Evolutionary conservation across 2,797 vertebrate genomes (phyloP).

Genomic region (Pangasius djambal): DNA sequence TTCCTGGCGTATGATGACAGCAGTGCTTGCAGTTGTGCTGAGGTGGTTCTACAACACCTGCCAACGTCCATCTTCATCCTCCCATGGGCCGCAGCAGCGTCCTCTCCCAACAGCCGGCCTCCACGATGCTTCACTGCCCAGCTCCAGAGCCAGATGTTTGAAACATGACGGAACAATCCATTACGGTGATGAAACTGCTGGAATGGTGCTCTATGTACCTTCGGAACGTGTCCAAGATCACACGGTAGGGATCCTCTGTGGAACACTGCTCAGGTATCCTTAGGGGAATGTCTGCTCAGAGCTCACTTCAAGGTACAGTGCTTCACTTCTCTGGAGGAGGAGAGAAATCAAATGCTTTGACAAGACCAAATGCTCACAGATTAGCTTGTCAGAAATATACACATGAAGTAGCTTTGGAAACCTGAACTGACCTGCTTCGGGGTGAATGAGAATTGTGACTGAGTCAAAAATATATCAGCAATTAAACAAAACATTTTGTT

Average conservation of each 20-base stretch:
- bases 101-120: slow-evolving; percentile 52
- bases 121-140: slow-evolving; percentile 53
- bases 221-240: slow-evolving; percentile 27
- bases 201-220: slow-evolving; percentile 17
- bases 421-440: background rate
- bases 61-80: slow-evolving; percentile 45
- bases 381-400: slow-evolving; percentile 31
- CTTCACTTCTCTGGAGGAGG: slow-evolving; percentile 44
- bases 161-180: slow-evolving; percentile 47
- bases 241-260: slow-evolving; percentile 40
- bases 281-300: slow-evolving; percentile 43
- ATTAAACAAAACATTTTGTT: background rate
- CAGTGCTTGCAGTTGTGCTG: slow-evolving; percentile 38
- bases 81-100: slow-evolving; percentile 28
- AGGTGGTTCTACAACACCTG: slow-evolving; percentile 58
- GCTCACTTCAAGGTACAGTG: slow-evolving; percentile 40
- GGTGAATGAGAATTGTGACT: background rate
- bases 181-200: slow-evolving; percentile 37
- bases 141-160: slow-evolving; percentile 59
- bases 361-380: slow-evolving; percentile 40
- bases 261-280: slow-evolving; percentile 48
- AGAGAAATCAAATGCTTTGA: slow-evolving; percentile 46
- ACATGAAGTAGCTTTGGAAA: background rate
- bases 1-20: slow-evolving; percentile 56
- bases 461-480: background rate